Evolutionary conservation across 2,888 invertebrate genomes (phyloP).

Genomic region (Polymixis lichenea): DNA sequence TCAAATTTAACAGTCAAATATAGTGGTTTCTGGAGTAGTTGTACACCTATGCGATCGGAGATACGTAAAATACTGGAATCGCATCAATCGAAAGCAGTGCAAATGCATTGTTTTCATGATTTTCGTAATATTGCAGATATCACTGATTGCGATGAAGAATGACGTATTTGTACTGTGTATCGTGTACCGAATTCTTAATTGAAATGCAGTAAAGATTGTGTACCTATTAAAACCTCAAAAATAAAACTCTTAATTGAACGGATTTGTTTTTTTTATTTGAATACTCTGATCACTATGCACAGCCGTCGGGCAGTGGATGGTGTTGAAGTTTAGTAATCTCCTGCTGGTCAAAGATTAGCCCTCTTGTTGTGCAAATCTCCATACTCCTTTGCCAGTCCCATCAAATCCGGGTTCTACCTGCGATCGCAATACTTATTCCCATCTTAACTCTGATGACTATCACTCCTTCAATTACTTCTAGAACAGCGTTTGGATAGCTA

Average conservation of each 20-base stretch:
- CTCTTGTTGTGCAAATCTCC: no score
- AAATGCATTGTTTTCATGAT: constrained; percentile 62
- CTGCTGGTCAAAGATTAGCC: no score
- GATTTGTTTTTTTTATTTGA: neutral
- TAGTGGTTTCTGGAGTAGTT: neutral
- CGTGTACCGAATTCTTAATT: neutral
- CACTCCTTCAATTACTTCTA: no score
- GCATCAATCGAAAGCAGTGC: constrained; percentile 60
- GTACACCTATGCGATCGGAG: constrained; percentile 6
- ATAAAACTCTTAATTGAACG: neutral
- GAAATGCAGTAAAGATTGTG: neutral
- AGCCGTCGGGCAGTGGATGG: no score
- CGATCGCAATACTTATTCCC: no score
- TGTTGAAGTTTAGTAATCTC: no score
- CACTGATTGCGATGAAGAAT: neutral
- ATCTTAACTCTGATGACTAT: no score
- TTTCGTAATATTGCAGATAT: constrained; percentile 8
- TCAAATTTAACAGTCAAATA: neutral
- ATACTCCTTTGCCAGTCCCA: no score
- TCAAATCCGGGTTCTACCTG: no score
- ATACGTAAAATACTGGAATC: constrained; percentile 51
- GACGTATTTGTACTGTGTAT: neutral
- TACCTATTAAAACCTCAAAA: neutral
- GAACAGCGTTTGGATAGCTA: no score
- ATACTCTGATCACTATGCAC: neutral